Conservation (phyloP, 2,888 invertebrate species). For the Nemotelus nigrinus region DNA sequence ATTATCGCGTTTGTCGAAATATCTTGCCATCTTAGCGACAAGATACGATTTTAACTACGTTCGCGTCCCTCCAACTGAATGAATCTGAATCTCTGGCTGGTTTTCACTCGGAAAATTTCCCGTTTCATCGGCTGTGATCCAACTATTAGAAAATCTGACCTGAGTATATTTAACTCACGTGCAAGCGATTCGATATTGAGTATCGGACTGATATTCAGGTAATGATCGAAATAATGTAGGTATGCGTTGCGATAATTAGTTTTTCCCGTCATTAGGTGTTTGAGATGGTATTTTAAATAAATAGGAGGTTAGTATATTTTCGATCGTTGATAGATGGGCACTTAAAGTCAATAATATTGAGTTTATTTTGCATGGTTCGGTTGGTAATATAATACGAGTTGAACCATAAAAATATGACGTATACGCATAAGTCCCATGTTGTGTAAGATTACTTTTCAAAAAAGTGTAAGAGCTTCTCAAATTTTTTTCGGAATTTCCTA, state of each 20-base stretch:
- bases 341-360: neutral
- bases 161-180: conserved; percentile 7
- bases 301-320: too few relatives aligned
- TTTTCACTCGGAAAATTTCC: neutral
- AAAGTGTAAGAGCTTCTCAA: too few relatives aligned
- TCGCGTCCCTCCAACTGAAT: neutral
- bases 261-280: conserved; percentile 11
- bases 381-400: too few relatives aligned
- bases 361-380: too few relatives aligned
- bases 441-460: too few relatives aligned
- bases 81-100: neutral
- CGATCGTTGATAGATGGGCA: neutral
- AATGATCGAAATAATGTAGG: conserved; percentile 20
- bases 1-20: conserved; percentile 45
- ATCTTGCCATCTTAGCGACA: conserved; percentile 41
- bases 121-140: neutral
- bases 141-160: conserved; percentile 8
- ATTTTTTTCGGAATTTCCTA: too few relatives aligned
- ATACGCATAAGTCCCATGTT: too few relatives aligned
- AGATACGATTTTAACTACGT: conserved; percentile 22
- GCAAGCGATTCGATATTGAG: neutral
- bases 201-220: conserved; percentile 8
- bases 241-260: conserved; percentile 19
- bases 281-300: too few relatives aligned
- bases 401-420: too few relatives aligned